Evolutionary conservation across 2,797 vertebrate species (phyloP).

Genomic region (Ceryle rudis): DNA sequence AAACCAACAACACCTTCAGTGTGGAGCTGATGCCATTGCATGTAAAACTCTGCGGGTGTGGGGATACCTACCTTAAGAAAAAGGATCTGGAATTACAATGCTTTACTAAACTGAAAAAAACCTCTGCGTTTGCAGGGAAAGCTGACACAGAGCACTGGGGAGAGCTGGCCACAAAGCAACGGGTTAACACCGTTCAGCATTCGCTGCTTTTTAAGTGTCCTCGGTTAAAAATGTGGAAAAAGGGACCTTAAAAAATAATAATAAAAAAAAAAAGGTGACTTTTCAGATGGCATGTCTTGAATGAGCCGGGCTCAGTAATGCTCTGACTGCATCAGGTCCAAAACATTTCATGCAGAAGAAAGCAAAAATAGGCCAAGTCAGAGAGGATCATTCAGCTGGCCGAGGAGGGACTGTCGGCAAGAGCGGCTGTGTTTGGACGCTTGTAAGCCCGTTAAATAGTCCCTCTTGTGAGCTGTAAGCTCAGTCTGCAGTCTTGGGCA

Average conservation of each 20-base stretch:
- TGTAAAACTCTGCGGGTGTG: neutral
- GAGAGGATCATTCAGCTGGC: constrained; percentile 35
- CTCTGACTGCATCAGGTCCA: neutral
- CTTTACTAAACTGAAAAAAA: neutral
- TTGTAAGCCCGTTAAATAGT: neutral
- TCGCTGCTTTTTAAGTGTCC: neutral
- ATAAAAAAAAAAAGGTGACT: neutral
- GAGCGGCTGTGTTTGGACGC: neutral
- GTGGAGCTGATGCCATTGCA: neutral
- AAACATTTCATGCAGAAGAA: constrained; percentile 49
- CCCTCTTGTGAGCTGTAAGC: neutral
- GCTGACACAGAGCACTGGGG: accelerated
- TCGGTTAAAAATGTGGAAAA: neutral
- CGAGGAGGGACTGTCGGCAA: neutral
- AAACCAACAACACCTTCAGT: neutral
- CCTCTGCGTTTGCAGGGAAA: neutral
- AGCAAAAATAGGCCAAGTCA: constrained; percentile 66
- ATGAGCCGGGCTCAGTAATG: neutral
- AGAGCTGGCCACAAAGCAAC: neutral
- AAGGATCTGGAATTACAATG: neutral
- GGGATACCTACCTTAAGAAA: neutral
- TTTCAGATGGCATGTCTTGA: constrained; percentile 20
- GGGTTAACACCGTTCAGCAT: accelerated
- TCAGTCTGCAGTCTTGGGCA: neutral
- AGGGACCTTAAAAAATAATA: neutral